phyloP scores from a whole-genome alignment of 2,888 invertebrate genomes.

The Beris chalybata region DNA sequence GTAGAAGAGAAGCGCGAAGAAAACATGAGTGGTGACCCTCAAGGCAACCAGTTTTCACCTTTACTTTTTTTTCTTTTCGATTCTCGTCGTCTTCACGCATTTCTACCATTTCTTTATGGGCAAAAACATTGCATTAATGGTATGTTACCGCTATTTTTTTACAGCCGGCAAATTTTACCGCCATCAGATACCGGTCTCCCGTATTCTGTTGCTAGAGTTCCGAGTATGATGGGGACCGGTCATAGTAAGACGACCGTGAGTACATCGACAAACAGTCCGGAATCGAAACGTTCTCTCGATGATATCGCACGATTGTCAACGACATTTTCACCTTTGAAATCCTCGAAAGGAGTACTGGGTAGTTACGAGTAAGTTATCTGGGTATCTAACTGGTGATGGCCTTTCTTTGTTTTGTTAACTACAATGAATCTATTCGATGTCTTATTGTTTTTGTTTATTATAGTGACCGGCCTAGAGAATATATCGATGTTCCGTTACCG shows the following conservation, averaged over 20 bases:
- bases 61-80: constrained; percentile 14
- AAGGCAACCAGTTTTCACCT: constrained; percentile 26
- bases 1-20: too few species aligned
- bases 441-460: constrained; percentile 35
- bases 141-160: constrained; percentile 4
- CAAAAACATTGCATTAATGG: background rate
- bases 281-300: constrained; percentile 33
- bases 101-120: background rate
- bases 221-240: constrained; percentile 47
- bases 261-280: constrained; percentile 39
- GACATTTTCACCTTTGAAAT: constrained; percentile 35
- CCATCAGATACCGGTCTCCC: constrained; percentile 54
- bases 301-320: constrained; percentile 25
- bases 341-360: constrained; percentile 36
- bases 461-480: constrained; percentile 53
- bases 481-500: constrained; percentile 56
- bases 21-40: constrained; percentile 2
- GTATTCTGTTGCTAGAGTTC: constrained; percentile 51
- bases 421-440: background rate
- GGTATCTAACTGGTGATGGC: background rate
- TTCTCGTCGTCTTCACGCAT: background rate
- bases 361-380: constrained; percentile 35
- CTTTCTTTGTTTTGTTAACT: background rate
- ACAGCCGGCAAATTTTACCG: constrained; percentile 41
- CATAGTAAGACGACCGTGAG: constrained; percentile 43